Percentiles rank a stretch among this genome's conserved stretches.
Conservation (phyloP, 2,797 vertebrate species). For the Coilia nasus region DNA sequence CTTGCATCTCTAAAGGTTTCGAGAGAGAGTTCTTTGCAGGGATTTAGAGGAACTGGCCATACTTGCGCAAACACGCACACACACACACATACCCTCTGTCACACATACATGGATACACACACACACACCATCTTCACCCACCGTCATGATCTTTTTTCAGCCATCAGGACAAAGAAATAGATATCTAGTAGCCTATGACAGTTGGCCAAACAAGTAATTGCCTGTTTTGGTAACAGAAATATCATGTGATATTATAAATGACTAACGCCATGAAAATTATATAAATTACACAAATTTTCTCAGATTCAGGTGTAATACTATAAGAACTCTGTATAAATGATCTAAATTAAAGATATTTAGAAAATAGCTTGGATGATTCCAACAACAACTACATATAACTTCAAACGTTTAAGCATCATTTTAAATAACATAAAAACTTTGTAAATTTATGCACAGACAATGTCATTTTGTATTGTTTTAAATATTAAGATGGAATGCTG, state of each 20-base stretch:
- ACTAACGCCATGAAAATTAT: too few species aligned
- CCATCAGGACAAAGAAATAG: not conserved
- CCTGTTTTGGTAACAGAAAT: conserved; percentile 7
- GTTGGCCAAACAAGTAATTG: not conserved
- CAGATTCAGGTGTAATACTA: too few species aligned
- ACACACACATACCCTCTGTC: not conserved
- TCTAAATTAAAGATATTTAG: too few species aligned
- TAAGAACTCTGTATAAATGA: too few species aligned
- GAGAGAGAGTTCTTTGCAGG: not conserved
- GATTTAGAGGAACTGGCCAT: not conserved
- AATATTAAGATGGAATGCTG: too few species aligned
- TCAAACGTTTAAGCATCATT: too few species aligned
- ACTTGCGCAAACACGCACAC: not conserved
- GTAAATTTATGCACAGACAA: too few species aligned
- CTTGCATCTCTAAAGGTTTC: not conserved
- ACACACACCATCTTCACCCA: not conserved
- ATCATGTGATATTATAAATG: not conserved
- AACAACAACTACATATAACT: too few species aligned
- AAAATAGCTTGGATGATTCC: too few species aligned
- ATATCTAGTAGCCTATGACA: not conserved
- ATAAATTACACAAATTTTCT: too few species aligned
- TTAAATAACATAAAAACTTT: too few species aligned
- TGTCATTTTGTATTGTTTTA: too few species aligned
- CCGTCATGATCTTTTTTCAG: conserved; percentile 8
- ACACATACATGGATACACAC: not conserved